Base-by-base conservation (phyloP, 2,888 invertebrate genomes). In the Acleris laterana region DNA sequence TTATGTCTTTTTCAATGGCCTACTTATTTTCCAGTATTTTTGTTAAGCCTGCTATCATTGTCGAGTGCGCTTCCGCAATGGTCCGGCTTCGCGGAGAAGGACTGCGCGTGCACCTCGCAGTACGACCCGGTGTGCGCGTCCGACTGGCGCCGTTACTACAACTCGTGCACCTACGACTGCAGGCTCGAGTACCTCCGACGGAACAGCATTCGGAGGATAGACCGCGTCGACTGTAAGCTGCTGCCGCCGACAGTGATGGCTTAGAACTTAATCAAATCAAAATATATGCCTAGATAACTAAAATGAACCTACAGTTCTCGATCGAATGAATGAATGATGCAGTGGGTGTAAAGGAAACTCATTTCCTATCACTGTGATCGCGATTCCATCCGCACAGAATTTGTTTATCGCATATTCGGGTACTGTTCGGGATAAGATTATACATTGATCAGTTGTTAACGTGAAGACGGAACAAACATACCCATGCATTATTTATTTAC, bases 41-140 rank as follows among this genome's bases (percentile, higher is more conserved):
- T 62, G 32, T n/a, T 59, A 16, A 50, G 50, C 44, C 49, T 65
- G 28, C 44, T 56, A 7, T 49, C 71, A 1, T 48, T 63, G 5
- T 56, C 55, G 1, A 64, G 68, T 2, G 50, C 58, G 17, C 51
- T 66, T 19, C 13, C 55, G 5, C 20, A 66, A 62, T 71, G 71
- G 72, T 48, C 66, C 0, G 70, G 71, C 16, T 74, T 73, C 72
- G 63, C 63, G 6, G 70, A 74, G 53, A 71, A 68, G 9, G 66
- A 70, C 13, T 75, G 75, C 52, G 22, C 64, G 0, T 87, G 84
- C 66, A 83, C 85, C 0, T 7, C 63, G 0, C 72, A 85, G 48
- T 85, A 86, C 58, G 69, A 80, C 52, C 85, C 85, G 0, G 70
- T 81, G 0, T 85, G 85, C 60, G 81, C 70, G 3, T 71, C 76